Evolutionary conservation across 2,888 invertebrate species (phyloP).

Genomic region (Microctonus aethiopoides): DNA sequence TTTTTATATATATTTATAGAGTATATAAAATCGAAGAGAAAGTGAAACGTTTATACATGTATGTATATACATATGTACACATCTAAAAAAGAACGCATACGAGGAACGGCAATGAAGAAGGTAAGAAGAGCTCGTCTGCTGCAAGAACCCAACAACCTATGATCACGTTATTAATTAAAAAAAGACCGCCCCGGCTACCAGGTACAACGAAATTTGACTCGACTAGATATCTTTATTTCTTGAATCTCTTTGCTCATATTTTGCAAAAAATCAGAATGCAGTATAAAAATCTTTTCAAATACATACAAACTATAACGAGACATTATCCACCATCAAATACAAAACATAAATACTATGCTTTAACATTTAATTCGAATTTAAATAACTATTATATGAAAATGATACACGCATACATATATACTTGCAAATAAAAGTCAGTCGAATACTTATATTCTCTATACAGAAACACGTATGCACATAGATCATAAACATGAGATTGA

Average conservation of each 20-base stretch:
- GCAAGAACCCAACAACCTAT: conserved; percentile 57
- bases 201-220: conserved; percentile 51
- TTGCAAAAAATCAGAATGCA: neutral
- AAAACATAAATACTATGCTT: too few relatives aligned
- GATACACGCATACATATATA: neutral
- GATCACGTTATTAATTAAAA: conserved; percentile 66
- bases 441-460: neutral
- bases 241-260: neutral
- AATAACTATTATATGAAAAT: neutral
- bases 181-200: conserved; percentile 62
- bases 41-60: neutral
- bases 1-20: neutral
- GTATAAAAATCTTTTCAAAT: neutral
- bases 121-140: conserved; percentile 26
- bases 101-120: neutral
- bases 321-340: too few relatives aligned
- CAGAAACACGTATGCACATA: too few relatives aligned
- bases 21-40: conserved; percentile 1
- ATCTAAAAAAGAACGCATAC: too few relatives aligned
- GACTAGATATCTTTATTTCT: neutral
- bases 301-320: neutral
- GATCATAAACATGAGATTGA: neutral
- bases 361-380: neutral
- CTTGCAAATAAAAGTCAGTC: neutral
- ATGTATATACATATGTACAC: conserved; percentile 3